Conservation (phyloP, 2,888 invertebrate genomes). For the Petrophora chlorosata region DNA sequence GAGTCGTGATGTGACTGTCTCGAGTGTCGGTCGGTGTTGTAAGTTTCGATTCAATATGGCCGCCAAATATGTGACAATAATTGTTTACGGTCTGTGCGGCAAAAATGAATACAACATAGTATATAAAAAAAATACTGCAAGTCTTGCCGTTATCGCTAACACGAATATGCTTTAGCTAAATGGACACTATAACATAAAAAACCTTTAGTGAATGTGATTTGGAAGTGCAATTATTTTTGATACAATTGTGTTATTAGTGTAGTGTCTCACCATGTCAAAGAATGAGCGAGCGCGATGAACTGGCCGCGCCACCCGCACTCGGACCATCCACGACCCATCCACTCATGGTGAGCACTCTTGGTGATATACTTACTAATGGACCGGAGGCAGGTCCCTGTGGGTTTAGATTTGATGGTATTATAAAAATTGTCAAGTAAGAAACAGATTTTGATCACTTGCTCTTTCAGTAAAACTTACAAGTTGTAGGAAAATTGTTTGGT, state of each 20-base stretch:
- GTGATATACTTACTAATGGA: too few species aligned
- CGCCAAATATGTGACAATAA: conserved; percentile 46
- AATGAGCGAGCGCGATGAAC: conserved; percentile 75
- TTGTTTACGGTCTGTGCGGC: conserved; percentile 47
- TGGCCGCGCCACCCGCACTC: conserved; percentile 51
- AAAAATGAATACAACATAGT: conserved; percentile 4
- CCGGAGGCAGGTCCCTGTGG: too few species aligned
- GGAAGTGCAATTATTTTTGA: conserved; percentile 25
- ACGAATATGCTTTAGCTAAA: too few species aligned
- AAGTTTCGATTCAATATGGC: conserved; percentile 61
- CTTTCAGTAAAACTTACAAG: too few species aligned
- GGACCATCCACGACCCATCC: conserved; percentile 60
- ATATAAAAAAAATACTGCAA: neutral
- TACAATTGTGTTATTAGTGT: conserved; percentile 37
- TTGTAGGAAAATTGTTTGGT: too few species aligned
- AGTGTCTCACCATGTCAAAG: conserved; percentile 66
- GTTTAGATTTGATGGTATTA: too few species aligned
- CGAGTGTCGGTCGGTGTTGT: conserved; percentile 25
- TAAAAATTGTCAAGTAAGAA: too few species aligned
- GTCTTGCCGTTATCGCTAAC: too few species aligned
- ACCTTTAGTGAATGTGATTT: too few species aligned
- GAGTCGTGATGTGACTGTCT: conserved; percentile 1
- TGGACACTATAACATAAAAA: too few species aligned
- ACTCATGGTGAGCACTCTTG: conserved; percentile 69
- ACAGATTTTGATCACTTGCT: too few species aligned